Conservation (phyloP, 2,797 vertebrate species). For the Chelonia mydas region DNA sequence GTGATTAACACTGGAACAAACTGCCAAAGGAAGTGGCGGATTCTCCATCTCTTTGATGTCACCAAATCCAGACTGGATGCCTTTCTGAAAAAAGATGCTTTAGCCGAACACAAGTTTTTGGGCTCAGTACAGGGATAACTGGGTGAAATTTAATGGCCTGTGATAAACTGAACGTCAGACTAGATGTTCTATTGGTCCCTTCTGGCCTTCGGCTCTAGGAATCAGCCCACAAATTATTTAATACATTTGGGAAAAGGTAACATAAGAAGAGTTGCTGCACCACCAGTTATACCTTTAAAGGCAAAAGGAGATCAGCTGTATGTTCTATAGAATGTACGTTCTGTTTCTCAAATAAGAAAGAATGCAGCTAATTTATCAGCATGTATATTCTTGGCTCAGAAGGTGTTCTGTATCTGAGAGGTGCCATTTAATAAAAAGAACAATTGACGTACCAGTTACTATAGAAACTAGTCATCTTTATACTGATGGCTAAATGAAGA, state of each 20-base stretch:
- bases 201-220: background rate
- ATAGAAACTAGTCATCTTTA: constrained; percentile 69
- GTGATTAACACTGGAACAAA: background rate
- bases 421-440: constrained; percentile 52
- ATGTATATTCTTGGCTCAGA: constrained; percentile 31
- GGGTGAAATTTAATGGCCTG: background rate
- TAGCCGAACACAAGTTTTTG: background rate
- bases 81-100: background rate
- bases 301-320: background rate
- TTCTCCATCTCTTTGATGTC: background rate
- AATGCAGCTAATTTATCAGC: constrained; percentile 5
- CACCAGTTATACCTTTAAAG: background rate
- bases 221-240: background rate
- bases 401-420: constrained; percentile 37
- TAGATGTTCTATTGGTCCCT: background rate
- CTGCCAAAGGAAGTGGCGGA: background rate
- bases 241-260: background rate
- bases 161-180: background rate
- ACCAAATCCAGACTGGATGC: background rate
- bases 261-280: background rate
- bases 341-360: constrained; percentile 21
- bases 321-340: background rate
- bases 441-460: constrained; percentile 57
- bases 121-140: accelerated
- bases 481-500: constrained; percentile 12